Evolutionary conservation across 53 echinoderm and acorn worm species (phyloP).

Genomic region (Echinometra lucunter): DNA sequence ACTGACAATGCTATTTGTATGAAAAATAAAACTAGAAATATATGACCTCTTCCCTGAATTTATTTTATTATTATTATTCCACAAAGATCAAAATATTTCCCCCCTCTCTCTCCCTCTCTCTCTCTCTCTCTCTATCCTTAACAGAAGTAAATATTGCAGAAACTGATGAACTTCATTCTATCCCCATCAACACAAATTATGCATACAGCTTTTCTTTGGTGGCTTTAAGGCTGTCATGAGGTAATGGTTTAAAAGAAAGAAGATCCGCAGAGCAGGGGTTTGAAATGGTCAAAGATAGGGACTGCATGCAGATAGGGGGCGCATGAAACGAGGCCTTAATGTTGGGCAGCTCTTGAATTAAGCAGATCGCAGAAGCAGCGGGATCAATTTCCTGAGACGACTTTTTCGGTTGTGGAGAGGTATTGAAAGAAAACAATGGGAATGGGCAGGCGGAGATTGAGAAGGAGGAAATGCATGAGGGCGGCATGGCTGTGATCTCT

Average conservation of each 20-base stretch:
- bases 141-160: too few relatives aligned
- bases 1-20: too few relatives aligned
- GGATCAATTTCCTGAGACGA: conserved; percentile 67
- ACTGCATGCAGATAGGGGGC: not conserved
- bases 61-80: too few relatives aligned
- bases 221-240: not conserved
- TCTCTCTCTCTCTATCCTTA: too few relatives aligned
- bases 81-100: too few relatives aligned
- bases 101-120: too few relatives aligned
- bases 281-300: not conserved
- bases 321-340: conserved; percentile 48
- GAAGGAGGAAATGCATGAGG: not conserved
- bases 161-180: not conserved
- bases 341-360: conserved; percentile 59
- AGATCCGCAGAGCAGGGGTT: not conserved
- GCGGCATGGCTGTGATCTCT: not conserved
- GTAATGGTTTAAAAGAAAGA: not conserved
- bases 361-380: conserved; percentile 57
- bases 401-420: conserved; percentile 56
- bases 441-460: conserved; percentile 60
- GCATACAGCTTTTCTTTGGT: not conserved
- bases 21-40: too few relatives aligned
- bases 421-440: conserved; percentile 67
- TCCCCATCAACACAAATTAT: not conserved
- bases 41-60: too few relatives aligned